Base-by-base conservation (phyloP, 1,140 invertebrate species). In the Notospermus geniculatus region DNA sequence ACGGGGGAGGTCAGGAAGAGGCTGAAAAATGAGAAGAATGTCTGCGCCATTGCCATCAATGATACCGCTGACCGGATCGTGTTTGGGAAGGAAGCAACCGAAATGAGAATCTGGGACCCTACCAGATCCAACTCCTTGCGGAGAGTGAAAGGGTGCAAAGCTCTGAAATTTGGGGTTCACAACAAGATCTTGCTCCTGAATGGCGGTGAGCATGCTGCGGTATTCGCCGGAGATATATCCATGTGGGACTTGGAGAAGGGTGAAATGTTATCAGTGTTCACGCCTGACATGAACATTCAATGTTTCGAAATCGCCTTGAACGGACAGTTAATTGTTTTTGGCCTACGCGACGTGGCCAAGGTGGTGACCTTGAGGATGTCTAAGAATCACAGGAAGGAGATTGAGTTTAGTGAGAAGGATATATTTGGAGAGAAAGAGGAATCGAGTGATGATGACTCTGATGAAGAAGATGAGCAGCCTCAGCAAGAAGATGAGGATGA, bases 211-310 rank as follows among this genome's bases (percentile, higher is more conserved):
- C 54, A 63, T 19, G 77, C 74, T n/a, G 66, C 78, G 15, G 72
- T 80, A 0, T 74, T 74, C 55, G 75, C 77, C 11, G 74, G 74
- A 5, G 76, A 78, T 58, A 74, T 80, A 17, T 80, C 78, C 2
- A 55, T 80, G 7, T 80, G 78, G 78, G 77, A 80, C 59, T 59
- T 80, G 15, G 72, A 76, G 17, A 57, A 70, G 22, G 90, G 89
- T 23, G 85, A 86, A 70, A 83, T 90, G 29, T 82, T 92, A 68
- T 87, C 90, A 27, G 88, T 91, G 15, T 90, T 90, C 82, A 90
- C 90, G 7, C 87, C 91, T 25, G 85, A 88, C 65, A 81, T 85
- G 60, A 84, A 86, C 29, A 88, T 93, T 54, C 88, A 86, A 23
- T 88, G 89, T 0, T 91, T 89, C 73, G 88, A 91, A 72, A 84